These are phyloP conservation scores for Epinotia ramella DNA, from an alignment of 2,888 invertebrate species.

Conservation along the genomic window DNA sequence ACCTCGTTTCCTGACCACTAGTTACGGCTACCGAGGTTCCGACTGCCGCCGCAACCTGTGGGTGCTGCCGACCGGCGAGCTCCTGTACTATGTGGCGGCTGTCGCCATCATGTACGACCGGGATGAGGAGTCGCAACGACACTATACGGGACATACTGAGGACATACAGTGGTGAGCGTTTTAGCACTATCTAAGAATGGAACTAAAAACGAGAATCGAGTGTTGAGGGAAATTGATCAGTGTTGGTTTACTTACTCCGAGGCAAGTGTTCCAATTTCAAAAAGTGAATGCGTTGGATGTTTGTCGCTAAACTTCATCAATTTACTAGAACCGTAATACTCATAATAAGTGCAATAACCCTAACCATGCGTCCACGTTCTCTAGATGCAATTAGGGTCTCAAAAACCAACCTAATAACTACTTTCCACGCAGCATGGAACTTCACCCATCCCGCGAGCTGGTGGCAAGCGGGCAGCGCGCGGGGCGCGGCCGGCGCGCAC, in stretches of 20 bases:
- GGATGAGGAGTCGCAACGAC: constrained; percentile 94
- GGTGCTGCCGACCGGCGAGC: constrained; percentile 96
- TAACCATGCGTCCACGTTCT: not conserved
- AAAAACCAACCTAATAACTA: too few relatives aligned
- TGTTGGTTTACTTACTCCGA: too few relatives aligned
- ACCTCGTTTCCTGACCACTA: constrained; percentile 57
- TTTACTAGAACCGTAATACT: too few relatives aligned
- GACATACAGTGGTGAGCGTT: constrained; percentile 93
- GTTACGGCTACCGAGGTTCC: constrained; percentile 97
- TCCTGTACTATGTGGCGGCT: constrained; percentile 96
- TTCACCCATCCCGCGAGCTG: constrained; percentile 94
- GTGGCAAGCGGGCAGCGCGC: constrained; percentile 96
- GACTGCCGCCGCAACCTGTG: constrained; percentile 96
- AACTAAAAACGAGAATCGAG: not conserved
- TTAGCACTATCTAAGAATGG: not conserved
- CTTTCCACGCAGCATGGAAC: constrained; percentile 88
- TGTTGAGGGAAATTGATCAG: too few relatives aligned
- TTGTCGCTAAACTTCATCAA: too few relatives aligned
- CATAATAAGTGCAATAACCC: not conserved
- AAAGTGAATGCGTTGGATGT: too few relatives aligned
- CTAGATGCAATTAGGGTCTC: too few relatives aligned
- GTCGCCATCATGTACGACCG: constrained; percentile 95
- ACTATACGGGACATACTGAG: constrained; percentile 96
- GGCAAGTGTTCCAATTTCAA: too few relatives aligned
- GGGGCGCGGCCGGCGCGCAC: constrained; percentile 92